Evolutionary conservation across 2,113 vertebrate genomes (phyloP).

Genomic region (Saimiri boliviensis): DNA sequence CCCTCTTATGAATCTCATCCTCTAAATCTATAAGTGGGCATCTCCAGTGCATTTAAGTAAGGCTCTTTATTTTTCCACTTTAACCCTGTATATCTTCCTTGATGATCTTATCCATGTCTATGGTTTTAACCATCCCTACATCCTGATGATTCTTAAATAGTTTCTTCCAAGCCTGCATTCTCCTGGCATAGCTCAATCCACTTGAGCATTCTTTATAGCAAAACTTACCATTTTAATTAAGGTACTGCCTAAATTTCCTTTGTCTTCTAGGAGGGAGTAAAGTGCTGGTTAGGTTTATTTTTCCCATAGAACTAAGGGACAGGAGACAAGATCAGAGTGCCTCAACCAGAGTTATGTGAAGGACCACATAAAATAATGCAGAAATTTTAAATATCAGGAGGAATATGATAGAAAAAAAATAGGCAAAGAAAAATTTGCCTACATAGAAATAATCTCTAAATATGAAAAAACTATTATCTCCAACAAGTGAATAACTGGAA

Average conservation of each 20-base stretch:
- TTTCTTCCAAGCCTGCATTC: neutral
- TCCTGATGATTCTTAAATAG: neutral
- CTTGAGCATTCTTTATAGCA: neutral
- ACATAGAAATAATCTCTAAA: neutral
- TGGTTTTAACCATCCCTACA: neutral
- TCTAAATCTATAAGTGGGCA: neutral
- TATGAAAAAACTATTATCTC: neutral
- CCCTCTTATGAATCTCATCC: too few relatives aligned
- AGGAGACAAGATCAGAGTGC: neutral
- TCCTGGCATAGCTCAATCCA: neutral
- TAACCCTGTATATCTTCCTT: neutral
- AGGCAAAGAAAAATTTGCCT: neutral
- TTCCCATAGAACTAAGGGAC: neutral
- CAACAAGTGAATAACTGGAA: neutral
- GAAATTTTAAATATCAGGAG: neutral
- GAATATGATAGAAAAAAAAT: neutral
- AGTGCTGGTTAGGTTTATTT: neutral
- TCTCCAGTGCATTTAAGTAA: neutral
- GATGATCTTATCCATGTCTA: neutral
- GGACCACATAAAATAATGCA: neutral
- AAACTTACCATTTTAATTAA: neutral
- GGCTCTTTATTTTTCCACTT: neutral
- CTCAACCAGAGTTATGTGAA: neutral
- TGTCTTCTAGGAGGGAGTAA: neutral
- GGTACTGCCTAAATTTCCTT: neutral